A percentile compares a stretch with the other conserved stretches of the same genome.
Evolutionary conservation across 2,888 invertebrate species (phyloP).

Genomic region (Ophion ellenae): DNA sequence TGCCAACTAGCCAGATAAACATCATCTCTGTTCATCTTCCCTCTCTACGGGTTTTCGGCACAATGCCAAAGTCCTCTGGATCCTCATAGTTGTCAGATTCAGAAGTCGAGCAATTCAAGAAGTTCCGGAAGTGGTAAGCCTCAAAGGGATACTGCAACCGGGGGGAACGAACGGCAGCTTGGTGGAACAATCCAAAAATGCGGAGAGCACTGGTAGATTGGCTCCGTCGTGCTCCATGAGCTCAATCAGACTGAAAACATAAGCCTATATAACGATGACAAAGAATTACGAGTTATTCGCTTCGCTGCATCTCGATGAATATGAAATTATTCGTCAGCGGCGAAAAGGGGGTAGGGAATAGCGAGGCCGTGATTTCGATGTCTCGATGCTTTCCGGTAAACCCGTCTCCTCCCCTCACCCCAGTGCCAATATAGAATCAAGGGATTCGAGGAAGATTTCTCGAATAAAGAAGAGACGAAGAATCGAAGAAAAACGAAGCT

Average conservation of each 20-base stretch:
- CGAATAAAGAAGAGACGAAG: conserved; percentile 20
- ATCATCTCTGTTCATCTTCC: background rate
- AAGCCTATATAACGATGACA: conserved; percentile 70
- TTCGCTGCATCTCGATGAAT: conserved; percentile 81
- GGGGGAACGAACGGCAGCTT: background rate
- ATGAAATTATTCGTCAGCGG: conserved; percentile 80
- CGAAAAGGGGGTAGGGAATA: conserved; percentile 39
- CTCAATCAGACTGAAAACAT: conserved; percentile 28
- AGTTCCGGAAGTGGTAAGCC: background rate
- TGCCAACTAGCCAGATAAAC: background rate
- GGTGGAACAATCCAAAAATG: background rate
- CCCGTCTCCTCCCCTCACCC: background rate
- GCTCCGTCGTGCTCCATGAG: background rate
- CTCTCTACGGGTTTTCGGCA: background rate
- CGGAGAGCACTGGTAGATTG: background rate
- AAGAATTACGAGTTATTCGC: conserved; percentile 82
- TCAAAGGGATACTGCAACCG: background rate
- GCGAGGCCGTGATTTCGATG: conserved; percentile 17
- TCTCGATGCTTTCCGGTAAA: background rate
- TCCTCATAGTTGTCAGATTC: background rate
- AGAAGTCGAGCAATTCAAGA: background rate
- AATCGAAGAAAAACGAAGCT: background rate
- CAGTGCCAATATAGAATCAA: conserved; percentile 47
- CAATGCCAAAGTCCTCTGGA: background rate
- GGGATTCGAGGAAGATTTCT: conserved; percentile 16